Base-by-base conservation (phyloP, 2,888 invertebrate species). In the Masnerella sp. region DNA sequence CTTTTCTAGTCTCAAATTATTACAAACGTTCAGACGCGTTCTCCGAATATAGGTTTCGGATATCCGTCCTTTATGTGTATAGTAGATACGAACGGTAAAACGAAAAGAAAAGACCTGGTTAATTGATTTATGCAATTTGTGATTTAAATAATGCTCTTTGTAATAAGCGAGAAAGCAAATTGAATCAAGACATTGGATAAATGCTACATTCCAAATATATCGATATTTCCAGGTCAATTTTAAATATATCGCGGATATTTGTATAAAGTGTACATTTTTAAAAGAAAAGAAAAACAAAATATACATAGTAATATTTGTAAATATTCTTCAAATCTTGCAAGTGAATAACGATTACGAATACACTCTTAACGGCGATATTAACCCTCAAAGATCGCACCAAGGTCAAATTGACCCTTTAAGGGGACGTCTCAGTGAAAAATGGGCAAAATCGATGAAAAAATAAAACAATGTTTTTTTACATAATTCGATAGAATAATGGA, bases 1-100 rank as follows among this genome's bases (percentile, higher is more conserved):
- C 56, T 45, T 58, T 64, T 71, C 71, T 71, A 71, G 71, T 72
- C 67, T 61, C 49, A 56, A 51, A 70, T 49, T 56, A 28, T 51
- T 59, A 51, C 14, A 20, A 38, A 47, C 56, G 38, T 28, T 3
- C 40, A 38, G 9, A 14, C 17, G 28, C 32, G 15, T 17, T 11
- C 22, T 56, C 56, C 51, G 62, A 64, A 58, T 30, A 18, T 43
- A 40, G n/a, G 11, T 30, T 49, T 70, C 70, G 51, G 56, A 49
- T 25, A 61, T 62, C 70, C 70, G 70, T 70, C 70, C 51, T 49
- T 54, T 34, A 30, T 32, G 45, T 51, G 22, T 43, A 61, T 25
- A 28, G 28, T 58, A 58, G 30, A 58, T n/a, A 14, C 17, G 32
- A 18, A 5, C 17, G 43, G n/a, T n/a, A n/a, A n/a, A 18, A 40